Conservation (phyloP, 2,888 invertebrate genomes). For the Lissocephala sabroskyi region DNA sequence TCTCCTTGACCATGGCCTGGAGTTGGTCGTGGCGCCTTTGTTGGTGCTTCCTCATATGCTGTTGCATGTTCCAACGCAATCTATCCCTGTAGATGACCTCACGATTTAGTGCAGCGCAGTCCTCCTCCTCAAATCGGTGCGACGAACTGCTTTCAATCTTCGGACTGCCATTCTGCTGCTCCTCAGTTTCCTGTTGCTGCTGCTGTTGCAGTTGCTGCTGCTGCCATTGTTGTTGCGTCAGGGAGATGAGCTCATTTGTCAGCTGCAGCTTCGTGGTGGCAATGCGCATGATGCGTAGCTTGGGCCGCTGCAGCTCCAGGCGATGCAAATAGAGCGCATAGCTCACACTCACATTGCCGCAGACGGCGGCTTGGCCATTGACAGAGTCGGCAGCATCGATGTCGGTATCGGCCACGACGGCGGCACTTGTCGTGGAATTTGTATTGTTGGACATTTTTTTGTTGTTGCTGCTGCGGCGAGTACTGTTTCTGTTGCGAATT, state of each 20-base stretch:
- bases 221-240: conserved; percentile 32
- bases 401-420: too few species aligned
- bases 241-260: conserved; percentile 50
- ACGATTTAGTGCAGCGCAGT: conserved; percentile 30
- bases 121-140: too few species aligned
- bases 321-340: conserved; percentile 49
- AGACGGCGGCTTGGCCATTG: not conserved
- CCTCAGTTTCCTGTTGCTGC: too few species aligned
- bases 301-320: conserved; percentile 38
- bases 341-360: conserved; percentile 29
- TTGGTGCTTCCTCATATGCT: conserved; percentile 28
- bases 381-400: too few species aligned
- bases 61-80: conserved; percentile 32
- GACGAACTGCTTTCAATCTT: too few species aligned
- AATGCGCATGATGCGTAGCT: conserved; percentile 36
- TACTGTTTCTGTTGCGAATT: not conserved
- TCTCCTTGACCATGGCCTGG: conserved; percentile 16
- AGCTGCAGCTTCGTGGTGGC: conserved; percentile 45
- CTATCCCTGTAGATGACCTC: conserved; percentile 39
- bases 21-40: conserved; percentile 11
- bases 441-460: not conserved
- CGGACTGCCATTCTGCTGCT: conserved; percentile 11
- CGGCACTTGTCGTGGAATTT: conserved; percentile 4
- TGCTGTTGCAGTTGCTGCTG: not conserved
- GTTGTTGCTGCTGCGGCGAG: not conserved